Base-by-base conservation (phyloP, 2,113 vertebrate genomes). In the Eudorcas thomsonii region DNA sequence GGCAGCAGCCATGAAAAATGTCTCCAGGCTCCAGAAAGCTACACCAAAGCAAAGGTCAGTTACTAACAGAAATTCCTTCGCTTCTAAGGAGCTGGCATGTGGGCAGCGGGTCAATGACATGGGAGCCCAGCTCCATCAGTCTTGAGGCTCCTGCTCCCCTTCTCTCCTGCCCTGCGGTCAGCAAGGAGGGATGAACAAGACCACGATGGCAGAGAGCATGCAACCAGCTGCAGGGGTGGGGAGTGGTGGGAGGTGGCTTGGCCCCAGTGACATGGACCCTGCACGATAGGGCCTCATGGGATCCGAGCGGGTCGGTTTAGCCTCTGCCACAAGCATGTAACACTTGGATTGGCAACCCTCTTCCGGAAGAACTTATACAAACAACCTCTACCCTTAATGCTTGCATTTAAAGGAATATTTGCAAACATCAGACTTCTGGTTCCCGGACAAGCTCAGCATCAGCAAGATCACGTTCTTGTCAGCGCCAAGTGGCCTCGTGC, bases 321-420 rank as follows among this genome's bases (percentile, higher is more conserved):
- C 26, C 26, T 62, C 21, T 52, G 33, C 36, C 48, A 36, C 8
- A 59, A 7, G 39, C 39, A 23, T 5, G 12, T 50, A 39, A 43
- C 54, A 55, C 7, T 43, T 43, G 19, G 45, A 13, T 33, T 96
- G 45, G 26, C 62, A 30, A 59, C 13, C 7, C 10, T 90, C 64
- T 84, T 25, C 19, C 2, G 33, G 50, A 96, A 88, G 78, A 82
- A 71, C 7, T 2, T n/a, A 21, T 4, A 45, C 39, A 57, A 60
- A 92, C 50, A 52, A 52, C 19, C 12, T 52, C 55, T 50, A 57
- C 39, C 23, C 12, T 45, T 28, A 50, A 30, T 54, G 78, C 30
- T 91, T 88, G 62, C 87, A 74, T 54, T 91, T 57, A 84, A 97
- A 95, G 19, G 59, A 52, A 15, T 86, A 30, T 77, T 90, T 92